Evolutionary conservation across 2,113 vertebrate genomes (phyloP).

Genomic region (Engystomops pustulosus): DNA sequence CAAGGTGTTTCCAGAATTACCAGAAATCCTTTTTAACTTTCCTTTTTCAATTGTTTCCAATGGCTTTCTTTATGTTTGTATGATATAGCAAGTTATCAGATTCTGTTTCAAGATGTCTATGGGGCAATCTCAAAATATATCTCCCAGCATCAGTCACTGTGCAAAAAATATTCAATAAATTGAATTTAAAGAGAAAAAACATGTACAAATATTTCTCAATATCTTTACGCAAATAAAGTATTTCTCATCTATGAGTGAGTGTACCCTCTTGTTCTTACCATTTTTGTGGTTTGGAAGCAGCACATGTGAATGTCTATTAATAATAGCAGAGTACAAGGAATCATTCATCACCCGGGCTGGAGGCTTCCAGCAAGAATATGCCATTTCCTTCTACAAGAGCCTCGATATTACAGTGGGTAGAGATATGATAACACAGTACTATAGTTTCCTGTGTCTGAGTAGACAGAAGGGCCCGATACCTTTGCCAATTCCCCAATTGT

Average conservation of each 20-base stretch:
- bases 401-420: neutral
- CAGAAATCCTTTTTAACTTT: no score
- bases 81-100: no score
- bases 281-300: neutral
- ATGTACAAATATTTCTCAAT: no score
- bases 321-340: neutral
- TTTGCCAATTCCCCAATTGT: constrained; percentile 17
- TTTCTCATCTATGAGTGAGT: neutral
- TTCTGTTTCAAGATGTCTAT: no score
- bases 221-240: no score
- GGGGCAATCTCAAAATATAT: no score
- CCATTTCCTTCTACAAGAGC: neutral
- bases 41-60: no score
- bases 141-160: no score
- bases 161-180: no score
- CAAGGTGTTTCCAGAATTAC: no score
- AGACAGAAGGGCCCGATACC: neutral
- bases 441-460: neutral
- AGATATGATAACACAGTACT: neutral
- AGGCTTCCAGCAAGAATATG: neutral
- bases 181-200: no score
- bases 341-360: neutral
- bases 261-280: neutral
- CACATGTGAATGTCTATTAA: neutral
- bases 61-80: no score